A percentile compares a stretch with the other conserved stretches of the same genome.
Conservation (phyloP, 2,888 invertebrate genomes). For the Orthosia incerta region DNA sequence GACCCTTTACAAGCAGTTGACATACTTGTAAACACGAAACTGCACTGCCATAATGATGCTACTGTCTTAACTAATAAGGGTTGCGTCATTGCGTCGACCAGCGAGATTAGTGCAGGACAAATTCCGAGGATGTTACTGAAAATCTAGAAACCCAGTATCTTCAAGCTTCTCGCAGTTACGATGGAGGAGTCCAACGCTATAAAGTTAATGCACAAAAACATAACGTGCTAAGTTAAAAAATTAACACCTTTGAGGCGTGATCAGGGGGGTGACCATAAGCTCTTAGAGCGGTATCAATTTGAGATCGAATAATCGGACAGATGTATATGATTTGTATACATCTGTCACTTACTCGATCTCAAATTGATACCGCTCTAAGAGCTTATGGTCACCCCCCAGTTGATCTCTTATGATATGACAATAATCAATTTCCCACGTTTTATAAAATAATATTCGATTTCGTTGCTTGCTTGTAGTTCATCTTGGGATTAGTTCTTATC, state of each 20-base stretch:
- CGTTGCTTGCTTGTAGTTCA: background rate
- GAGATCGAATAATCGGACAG: too few relatives aligned
- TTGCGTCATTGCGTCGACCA: background rate
- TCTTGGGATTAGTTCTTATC: slow-evolving; percentile 46
- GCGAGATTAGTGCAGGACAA: background rate
- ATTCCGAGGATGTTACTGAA: background rate
- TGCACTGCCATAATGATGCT: too few relatives aligned
- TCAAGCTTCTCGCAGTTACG: background rate
- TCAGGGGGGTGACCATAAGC: too few relatives aligned
- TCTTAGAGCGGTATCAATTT: too few relatives aligned
- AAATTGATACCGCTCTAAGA: too few relatives aligned
- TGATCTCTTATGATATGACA: too few relatives aligned
- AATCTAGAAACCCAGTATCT: background rate
- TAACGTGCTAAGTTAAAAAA: background rate
- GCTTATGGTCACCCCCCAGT: too few relatives aligned
- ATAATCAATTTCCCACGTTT: slow-evolving; percentile 26
- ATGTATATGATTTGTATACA: too few relatives aligned
- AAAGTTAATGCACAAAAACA: background rate
- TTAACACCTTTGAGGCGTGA: background rate
- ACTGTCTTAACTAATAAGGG: background rate
- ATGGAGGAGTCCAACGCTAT: background rate
- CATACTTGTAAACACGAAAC: background rate
- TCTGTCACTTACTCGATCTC: too few relatives aligned
- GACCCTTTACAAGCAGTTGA: background rate
- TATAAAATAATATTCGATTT: slow-evolving; percentile 22